phyloP scores from a whole-genome alignment of 2,888 invertebrate species.

The Ormyrus labotus region DNA sequence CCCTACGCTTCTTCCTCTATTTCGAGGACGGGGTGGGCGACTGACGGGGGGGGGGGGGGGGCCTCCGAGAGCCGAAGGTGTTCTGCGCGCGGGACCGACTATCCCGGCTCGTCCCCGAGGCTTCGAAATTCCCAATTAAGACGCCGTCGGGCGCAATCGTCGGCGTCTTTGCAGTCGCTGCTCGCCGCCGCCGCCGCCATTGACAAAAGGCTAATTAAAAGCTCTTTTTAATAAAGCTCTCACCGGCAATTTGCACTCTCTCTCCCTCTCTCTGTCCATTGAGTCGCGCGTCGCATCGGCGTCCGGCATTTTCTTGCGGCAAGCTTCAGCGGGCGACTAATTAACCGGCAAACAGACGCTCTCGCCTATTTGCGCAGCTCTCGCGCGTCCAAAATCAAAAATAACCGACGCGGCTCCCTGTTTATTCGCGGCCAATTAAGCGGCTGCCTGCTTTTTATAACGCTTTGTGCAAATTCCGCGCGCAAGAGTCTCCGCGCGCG shows the following conservation, averaged over 20 bases:
- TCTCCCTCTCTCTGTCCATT: too few species aligned
- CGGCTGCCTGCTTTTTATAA: background rate
- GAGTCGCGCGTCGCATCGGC: background rate
- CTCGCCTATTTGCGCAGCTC: background rate
- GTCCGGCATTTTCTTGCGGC: too few species aligned
- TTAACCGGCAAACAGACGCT: conserved; percentile 40
- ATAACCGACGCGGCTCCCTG: background rate
- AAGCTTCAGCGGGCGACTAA: conserved; percentile 12
- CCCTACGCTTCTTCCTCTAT: conserved; percentile 33
- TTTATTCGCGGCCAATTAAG: conserved; percentile 32
- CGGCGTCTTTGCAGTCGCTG: too few species aligned
- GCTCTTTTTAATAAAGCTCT: too few species aligned
- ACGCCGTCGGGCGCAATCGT: background rate
- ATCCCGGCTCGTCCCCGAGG: background rate
- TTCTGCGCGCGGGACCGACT: background rate
- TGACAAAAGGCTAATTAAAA: too few species aligned
- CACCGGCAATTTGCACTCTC: too few species aligned
- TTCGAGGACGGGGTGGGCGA: conserved; percentile 3
- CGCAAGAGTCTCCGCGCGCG: background rate
- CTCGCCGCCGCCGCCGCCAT: too few species aligned
- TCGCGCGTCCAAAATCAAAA: conserved; percentile 26
- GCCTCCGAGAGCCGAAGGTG: conserved; percentile 17
- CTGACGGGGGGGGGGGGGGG: background rate
- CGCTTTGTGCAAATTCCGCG: conserved; percentile 16
- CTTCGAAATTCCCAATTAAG: conserved; percentile 36